phyloP scores from a whole-genome alignment of 2,888 invertebrate species.

The Rotaria macrura region DNA sequence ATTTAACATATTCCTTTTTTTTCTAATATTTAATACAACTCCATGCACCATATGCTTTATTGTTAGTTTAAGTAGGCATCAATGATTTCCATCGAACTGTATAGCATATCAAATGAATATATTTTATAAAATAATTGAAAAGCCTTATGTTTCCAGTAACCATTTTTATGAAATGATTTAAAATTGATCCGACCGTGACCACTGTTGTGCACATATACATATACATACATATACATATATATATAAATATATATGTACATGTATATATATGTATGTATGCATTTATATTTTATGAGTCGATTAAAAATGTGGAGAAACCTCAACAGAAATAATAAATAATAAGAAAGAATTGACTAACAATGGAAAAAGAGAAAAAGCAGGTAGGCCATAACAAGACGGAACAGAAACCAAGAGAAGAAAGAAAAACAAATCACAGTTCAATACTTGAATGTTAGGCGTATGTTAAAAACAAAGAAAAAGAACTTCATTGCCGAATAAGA shows the following conservation, averaged over 20 bases:
- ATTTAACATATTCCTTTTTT: too few relatives aligned
- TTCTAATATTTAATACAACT: too few relatives aligned
- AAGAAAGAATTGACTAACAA: conserved; percentile 11
- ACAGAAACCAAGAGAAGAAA: background rate
- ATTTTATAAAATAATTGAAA: too few relatives aligned
- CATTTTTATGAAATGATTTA: too few relatives aligned
- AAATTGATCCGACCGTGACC: too few relatives aligned
- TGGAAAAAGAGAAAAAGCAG: background rate
- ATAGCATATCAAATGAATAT: too few relatives aligned
- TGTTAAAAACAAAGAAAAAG: background rate
- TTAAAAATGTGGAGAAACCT: background rate
- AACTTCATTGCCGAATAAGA: background rate
- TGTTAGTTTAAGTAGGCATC: too few relatives aligned
- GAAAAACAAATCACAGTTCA: conserved; percentile 4
- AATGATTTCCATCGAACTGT: too few relatives aligned
- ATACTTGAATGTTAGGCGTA: background rate
- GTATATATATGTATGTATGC: background rate
- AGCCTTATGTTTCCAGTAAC: too few relatives aligned
- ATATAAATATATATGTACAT: too few relatives aligned
- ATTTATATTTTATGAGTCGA: background rate
- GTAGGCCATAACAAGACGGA: background rate
- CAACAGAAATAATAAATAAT: conserved; percentile 4
- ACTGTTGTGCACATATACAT: background rate
- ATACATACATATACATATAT: background rate
- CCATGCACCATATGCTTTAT: too few relatives aligned